These are phyloP conservation scores for Aphidoletes aphidimyza DNA, from an alignment of 2,888 invertebrate genomes.

Conservation along the genomic window DNA sequence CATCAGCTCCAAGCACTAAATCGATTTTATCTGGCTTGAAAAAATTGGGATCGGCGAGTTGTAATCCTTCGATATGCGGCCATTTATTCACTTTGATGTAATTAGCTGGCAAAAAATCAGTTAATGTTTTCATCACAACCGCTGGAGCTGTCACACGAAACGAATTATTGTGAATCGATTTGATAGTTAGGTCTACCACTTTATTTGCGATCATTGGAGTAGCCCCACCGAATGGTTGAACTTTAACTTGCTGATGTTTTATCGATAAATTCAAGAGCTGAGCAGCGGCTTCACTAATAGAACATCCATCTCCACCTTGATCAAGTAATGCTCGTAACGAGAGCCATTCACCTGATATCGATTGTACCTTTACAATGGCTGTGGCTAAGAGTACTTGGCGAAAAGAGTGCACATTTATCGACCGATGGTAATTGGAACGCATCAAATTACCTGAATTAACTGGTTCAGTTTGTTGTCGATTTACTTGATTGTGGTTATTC, in stretches of 20 bases:
- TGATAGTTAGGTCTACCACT: not conserved
- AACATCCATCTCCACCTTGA: not conserved
- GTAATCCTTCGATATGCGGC: not conserved
- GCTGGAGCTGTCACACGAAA: not conserved
- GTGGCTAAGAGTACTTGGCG: conserved; percentile 27
- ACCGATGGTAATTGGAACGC: not conserved
- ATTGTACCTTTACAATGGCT: not conserved
- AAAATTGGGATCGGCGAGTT: not conserved
- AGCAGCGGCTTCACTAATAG: not conserved
- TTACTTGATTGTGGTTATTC: too few species aligned
- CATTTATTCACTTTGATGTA: not conserved
- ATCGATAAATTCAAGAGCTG: not conserved
- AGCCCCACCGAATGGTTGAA: not conserved
- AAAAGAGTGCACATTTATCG: not conserved
- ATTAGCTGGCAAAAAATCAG: not conserved
- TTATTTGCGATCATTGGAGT: not conserved
- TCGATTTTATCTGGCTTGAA: not conserved
- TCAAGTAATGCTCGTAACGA: not conserved
- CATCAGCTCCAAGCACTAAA: not conserved
- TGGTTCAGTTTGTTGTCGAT: too few species aligned
- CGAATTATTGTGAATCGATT: not conserved
- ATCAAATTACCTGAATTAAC: not conserved
- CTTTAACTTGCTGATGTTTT: not conserved
- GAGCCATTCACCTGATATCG: not conserved
- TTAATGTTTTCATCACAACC: not conserved